Percentiles rank a stretch among this genome's conserved stretches.
These are phyloP conservation scores for Butorides virescens DNA, from an alignment of 2,113 vertebrate species.

Conservation along the genomic window DNA sequence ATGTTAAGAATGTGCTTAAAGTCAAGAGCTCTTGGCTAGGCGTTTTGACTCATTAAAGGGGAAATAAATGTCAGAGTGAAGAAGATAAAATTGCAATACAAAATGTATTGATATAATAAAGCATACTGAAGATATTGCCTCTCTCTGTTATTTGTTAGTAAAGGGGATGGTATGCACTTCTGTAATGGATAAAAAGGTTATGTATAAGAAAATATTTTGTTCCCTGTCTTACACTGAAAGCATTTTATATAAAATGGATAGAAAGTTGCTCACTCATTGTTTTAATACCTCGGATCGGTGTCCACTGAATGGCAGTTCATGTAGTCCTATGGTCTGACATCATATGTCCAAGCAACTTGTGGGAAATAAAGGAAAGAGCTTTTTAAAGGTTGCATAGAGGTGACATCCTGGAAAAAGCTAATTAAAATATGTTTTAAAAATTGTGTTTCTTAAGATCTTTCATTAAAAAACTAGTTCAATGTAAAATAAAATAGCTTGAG, in stretches of 20 bases:
- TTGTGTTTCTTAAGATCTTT: neutral
- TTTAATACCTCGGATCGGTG: neutral
- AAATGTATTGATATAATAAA: slow-evolving; percentile 38
- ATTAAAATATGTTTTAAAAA: neutral
- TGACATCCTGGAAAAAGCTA: neutral
- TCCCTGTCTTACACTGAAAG: neutral
- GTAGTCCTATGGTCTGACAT: neutral
- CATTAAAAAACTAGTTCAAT: neutral
- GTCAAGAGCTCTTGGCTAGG: slow-evolving; percentile 11
- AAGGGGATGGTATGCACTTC: neutral
- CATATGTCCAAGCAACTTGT: neutral
- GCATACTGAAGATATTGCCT: neutral
- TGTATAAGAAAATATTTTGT: neutral
- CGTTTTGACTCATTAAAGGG: slow-evolving; percentile 29
- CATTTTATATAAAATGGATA: neutral
- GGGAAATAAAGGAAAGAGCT: neutral
- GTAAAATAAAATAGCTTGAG: neutral
- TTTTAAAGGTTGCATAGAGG: neutral
- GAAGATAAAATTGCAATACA: slow-evolving; percentile 13
- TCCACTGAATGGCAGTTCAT: neutral
- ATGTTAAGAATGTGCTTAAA: slow-evolving; percentile 27
- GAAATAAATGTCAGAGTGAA: slow-evolving; percentile 46
- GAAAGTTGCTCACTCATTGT: neutral
- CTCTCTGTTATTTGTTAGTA: neutral
- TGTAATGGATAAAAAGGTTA: slow-evolving; percentile 5